Base-by-base conservation (phyloP, 2,888 invertebrate species). In the Nomada flava region DNA sequence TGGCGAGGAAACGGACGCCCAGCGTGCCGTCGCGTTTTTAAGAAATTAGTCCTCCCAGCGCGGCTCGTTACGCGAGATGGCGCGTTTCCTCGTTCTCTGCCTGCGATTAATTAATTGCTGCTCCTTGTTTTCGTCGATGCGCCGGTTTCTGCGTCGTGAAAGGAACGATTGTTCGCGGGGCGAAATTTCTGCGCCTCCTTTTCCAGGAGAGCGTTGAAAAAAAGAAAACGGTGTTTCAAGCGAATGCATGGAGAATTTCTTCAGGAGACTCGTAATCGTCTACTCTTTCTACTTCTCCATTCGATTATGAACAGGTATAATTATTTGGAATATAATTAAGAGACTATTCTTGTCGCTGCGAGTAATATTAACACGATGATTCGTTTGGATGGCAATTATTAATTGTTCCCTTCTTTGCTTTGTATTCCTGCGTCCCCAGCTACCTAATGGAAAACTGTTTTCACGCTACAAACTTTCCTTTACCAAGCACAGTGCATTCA, bases 1-100 rank as follows among this genome's bases (percentile, higher is more conserved):
- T 88, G 90, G 83, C 72, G 90, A 90, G 92, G 92, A 93, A 92
- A 91, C 91, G 91, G 91, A 92, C 89, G 86, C 86, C 79, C 72
- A 79, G 74, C 67, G 62, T 63, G 60, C 20, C 68, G 60, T 62
- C 62, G 69, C 76, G 76, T 91, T 91, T 62, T 91, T 90, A 89
- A 91, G 90, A 91, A 92, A 92, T 92, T 92, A 91, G 91, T 92
- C 86, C 84, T 91, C 67, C 20, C 44, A 23, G 82, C 79, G 75
- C 83, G 79, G 76, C 85, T 85, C 72, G 59, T 77, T 76, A 63
- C 57, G 36, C 55, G 62, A 84, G 84, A 75, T 67, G 74, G 63
- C 77, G 62, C 64, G 15, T 47, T 47, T 63, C 70, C 23, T 18
- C 64, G 9, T 23, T 23, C 23, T 52, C 18, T 13, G 29, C 55